A percentile compares a stretch with the other conserved stretches of the same genome.
These are phyloP conservation scores for Anolis sagrei DNA, from an alignment of 2,113 vertebrate species.

Conservation along the genomic window DNA sequence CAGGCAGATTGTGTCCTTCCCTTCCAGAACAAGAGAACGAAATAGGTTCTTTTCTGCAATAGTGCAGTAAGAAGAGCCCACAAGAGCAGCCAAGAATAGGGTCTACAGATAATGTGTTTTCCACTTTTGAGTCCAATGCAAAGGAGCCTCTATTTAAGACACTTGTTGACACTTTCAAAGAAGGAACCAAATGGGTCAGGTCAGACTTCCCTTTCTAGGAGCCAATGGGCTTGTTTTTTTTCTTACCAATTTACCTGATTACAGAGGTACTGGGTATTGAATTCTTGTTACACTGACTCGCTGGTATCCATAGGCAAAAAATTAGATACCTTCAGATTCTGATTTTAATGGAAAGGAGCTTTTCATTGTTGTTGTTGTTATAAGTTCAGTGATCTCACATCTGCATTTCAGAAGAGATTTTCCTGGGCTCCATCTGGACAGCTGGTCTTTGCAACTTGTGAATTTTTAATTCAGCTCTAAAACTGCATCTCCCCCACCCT, in stretches of 20 bases:
- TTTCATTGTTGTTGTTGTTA: not conserved
- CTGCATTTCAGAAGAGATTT: not conserved
- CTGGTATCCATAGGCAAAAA: not conserved
- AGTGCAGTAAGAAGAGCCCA: too few species aligned
- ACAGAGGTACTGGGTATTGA: not conserved
- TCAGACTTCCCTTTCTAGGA: too few species aligned
- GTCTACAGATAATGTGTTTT: too few species aligned
- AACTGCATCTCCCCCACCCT: not conserved
- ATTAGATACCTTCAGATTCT: not conserved
- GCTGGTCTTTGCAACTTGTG: not conserved
- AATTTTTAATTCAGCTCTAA: not conserved
- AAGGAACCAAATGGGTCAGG: too few species aligned
- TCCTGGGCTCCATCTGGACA: not conserved
- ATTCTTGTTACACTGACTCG: not conserved
- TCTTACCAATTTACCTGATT: too few species aligned
- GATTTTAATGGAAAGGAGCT: not conserved
- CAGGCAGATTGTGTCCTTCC: not conserved
- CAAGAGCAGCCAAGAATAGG: too few species aligned
- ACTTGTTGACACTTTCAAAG: too few species aligned
- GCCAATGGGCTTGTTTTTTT: too few species aligned
- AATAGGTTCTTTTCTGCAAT: not conserved
- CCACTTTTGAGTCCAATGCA: too few species aligned
- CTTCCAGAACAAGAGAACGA: not conserved
- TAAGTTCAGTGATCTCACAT: not conserved
- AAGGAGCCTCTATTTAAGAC: too few species aligned